Conservation (phyloP, 2,113 vertebrate species). For the Oryzias woworae region DNA sequence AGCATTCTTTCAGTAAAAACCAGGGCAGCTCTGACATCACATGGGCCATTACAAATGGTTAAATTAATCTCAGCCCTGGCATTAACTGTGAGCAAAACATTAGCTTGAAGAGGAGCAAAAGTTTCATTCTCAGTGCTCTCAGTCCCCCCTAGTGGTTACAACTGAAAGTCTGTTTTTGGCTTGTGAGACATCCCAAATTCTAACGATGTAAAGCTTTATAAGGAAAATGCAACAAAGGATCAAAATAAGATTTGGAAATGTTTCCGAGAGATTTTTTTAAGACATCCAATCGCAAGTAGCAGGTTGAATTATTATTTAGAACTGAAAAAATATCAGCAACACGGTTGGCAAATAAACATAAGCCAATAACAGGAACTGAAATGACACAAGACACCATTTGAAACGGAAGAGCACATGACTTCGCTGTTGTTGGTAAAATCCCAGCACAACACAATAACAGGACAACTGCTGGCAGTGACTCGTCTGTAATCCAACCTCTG, state of each 20-base stretch:
- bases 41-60: not conserved
- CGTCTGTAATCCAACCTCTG: conserved; percentile 56
- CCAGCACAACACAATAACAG: conserved; percentile 6
- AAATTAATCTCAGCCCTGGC: not conserved
- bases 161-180: not conserved
- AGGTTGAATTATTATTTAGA: too few relatives aligned
- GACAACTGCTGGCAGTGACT: conserved; percentile 38
- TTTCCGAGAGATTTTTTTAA: too few relatives aligned
- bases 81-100: conserved; percentile 9
- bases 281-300: too few relatives aligned
- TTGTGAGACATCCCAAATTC: not conserved
- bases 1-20: not conserved
- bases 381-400: not conserved
- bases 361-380: too few relatives aligned
- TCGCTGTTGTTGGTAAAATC: conserved; percentile 6
- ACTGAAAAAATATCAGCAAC: too few relatives aligned
- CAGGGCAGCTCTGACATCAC: not conserved
- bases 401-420: conserved; percentile 11
- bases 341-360: too few relatives aligned
- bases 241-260: too few relatives aligned
- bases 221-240: too few relatives aligned
- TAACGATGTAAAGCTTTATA: too few relatives aligned
- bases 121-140: conserved; percentile 59
- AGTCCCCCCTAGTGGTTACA: conserved; percentile 70
- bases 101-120: not conserved